phyloP scores from a whole-genome alignment of 2,888 invertebrate species.

The Melanotus villosus region DNA sequence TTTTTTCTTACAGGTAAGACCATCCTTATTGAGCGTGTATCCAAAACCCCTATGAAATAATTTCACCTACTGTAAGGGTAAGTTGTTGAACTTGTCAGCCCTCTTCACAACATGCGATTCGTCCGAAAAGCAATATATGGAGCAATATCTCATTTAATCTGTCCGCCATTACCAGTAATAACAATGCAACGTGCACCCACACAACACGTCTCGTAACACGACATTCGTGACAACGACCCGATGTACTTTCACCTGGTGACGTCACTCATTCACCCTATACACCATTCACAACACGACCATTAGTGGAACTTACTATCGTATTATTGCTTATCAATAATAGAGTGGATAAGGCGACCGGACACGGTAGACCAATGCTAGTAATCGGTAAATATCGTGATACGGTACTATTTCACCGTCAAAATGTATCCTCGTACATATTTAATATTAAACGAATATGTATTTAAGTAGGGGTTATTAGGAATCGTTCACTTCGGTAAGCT shows the following conservation, averaged over 20 bases:
- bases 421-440: constrained; percentile 2
- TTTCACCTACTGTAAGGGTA: neutral
- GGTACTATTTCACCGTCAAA: neutral
- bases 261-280: constrained; percentile 52
- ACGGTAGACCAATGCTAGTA: constrained; percentile 1
- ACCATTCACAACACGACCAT: constrained; percentile 31
- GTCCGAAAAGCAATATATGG: neutral
- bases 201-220: constrained; percentile 38
- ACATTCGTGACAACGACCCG: constrained; percentile 49
- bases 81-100: neutral
- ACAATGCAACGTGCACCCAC: constrained; percentile 43
- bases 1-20: constrained; percentile 10
- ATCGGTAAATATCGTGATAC: constrained; percentile 24
- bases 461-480: neutral
- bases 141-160: constrained; percentile 17
- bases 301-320: constrained; percentile 29
- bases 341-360: constrained; percentile 12
- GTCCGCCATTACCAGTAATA: constrained; percentile 28
- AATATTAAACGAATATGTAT: neutral
- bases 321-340: constrained; percentile 36
- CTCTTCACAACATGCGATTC: neutral
- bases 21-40: no score
- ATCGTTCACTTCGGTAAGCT: no score
- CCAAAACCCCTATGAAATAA: no score
- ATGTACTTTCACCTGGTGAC: constrained; percentile 54